Percentiles rank a stretch among this genome's conserved stretches.
phyloP scores from a whole-genome alignment of 2,113 vertebrate genomes.

The Lampris incognitus region DNA sequence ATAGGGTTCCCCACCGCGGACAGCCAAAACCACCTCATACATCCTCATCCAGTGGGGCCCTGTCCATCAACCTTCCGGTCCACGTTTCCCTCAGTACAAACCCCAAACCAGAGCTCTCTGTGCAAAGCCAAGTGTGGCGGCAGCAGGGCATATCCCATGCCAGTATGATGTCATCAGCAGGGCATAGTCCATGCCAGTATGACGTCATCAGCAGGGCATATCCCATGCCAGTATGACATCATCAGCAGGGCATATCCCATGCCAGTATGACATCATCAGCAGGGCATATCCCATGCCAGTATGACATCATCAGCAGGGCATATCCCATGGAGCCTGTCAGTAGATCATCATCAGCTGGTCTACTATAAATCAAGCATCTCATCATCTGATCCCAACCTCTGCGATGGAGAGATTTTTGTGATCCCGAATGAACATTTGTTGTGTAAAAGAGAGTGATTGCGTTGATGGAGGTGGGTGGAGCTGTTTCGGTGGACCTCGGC shows the following conservation, averaged over 20 bases:
- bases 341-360: slow-evolving; percentile 77
- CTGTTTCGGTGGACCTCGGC: slow-evolving; percentile 50
- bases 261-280: too few relatives aligned
- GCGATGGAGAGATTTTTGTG: slow-evolving; percentile 49
- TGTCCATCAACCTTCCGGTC: slow-evolving; percentile 66
- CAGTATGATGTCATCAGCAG: too few relatives aligned
- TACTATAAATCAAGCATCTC: slow-evolving; percentile 52
- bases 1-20: slow-evolving; percentile 73
- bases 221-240: too few relatives aligned
- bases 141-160: too few relatives aligned
- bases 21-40: slow-evolving; percentile 80
- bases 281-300: too few relatives aligned
- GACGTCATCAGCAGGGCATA: too few relatives aligned
- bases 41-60: slow-evolving; percentile 74
- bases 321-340: slow-evolving; percentile 68
- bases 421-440: slow-evolving; percentile 65
- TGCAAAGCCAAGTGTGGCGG: slow-evolving; percentile 25
- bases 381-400: slow-evolving; percentile 51
- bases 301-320: too few relatives aligned
- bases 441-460: slow-evolving; percentile 25
- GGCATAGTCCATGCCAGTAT: too few relatives aligned
- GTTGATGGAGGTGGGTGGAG: slow-evolving; percentile 20
- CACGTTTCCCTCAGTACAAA: slow-evolving; percentile 68
- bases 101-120: slow-evolving; percentile 68
- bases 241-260: too few relatives aligned